Base-by-base conservation (phyloP, 1,140 invertebrate species). In the Drosophila saltans region DNA sequence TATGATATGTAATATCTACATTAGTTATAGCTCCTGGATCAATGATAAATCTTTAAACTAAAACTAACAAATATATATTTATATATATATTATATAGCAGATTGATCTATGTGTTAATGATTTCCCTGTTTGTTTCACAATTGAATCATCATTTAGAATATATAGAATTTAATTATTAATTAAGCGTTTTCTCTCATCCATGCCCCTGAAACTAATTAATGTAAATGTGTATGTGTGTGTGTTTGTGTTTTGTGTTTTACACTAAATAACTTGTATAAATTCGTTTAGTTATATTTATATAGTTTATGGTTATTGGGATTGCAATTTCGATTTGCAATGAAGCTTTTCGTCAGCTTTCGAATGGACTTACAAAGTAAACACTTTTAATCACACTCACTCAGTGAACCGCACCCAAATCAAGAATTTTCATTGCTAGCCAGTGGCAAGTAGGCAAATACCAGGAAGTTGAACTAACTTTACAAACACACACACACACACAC, bases 391-490 rank as follows among this genome's bases (percentile, higher is more conserved):
- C n/a, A 48, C 28, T 79, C 71, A 36, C 11, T 43, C 16, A n/a
- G 33, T 24, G 63, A 55, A 41, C 62, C 76, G 66, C 76, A 68
- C 69, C 81, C 78, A 84, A 71, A 80, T 84, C 56, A 45, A 79
- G 73, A 77, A 70, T 66, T 80, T 65, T 64, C 67, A 71, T 67
- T 55, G 61, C 58, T 43, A 69, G 61, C 61, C 63, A 69, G 58
- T 76, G 45, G 52, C 36, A 9, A 28, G 45, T 52, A 21, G 21
- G 8, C 16, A 16, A 52, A 11, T 61, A 84, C 81, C 81, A 85
- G 81, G 81, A 84, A 84, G 68, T 84, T 61, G 64, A 55, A 21
- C 41, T 43, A 61, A 52, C 45, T 52, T 11, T 24, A 48, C 45
- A 26, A 2, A 52, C 63, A 36, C 62, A n/a, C 30, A 63, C 28